These are phyloP conservation scores for Rhogogaster chlorosoma DNA, from an alignment of 2,888 invertebrate species.

Conservation along the genomic window DNA sequence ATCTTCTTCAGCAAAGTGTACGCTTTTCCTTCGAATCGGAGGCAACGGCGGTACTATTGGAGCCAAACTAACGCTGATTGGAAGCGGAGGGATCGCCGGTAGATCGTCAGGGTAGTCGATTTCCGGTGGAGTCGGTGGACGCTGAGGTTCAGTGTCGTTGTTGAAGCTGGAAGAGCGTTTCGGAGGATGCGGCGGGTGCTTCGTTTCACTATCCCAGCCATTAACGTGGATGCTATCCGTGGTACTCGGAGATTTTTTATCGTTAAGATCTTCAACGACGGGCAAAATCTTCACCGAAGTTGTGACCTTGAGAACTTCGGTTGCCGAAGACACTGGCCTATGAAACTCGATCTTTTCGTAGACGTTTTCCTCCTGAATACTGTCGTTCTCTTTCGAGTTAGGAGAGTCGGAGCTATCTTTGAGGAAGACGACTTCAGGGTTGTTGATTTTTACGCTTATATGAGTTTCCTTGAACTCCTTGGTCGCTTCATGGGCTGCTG, in stretches of 20 bases:
- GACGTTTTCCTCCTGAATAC: background rate
- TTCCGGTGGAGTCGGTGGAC: slow-evolving; percentile 62
- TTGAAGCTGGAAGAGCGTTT: slow-evolving; percentile 62
- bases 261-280: slow-evolving; percentile 17
- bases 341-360: slow-evolving; percentile 36
- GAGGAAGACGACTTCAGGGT: slow-evolving; percentile 34
- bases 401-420: slow-evolving; percentile 35
- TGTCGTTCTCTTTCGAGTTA: slow-evolving; percentile 13
- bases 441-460: slow-evolving; percentile 13
- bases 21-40: slow-evolving; percentile 57
- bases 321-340: background rate
- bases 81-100: slow-evolving; percentile 61
- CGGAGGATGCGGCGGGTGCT: slow-evolving; percentile 57
- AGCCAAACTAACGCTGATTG: slow-evolving; percentile 52
- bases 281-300: slow-evolving; percentile 26
- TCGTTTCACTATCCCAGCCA: background rate
- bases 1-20: slow-evolving; percentile 49
- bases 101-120: slow-evolving; percentile 61
- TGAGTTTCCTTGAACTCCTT: slow-evolving; percentile 66
- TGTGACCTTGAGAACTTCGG: slow-evolving; percentile 37
- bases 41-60: slow-evolving; percentile 57
- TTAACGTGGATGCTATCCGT: background rate
- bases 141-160: slow-evolving; percentile 59
- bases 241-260: background rate
- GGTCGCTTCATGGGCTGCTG: slow-evolving; percentile 69